Percentiles rank a stretch among this genome's conserved stretches.
phyloP scores from a whole-genome alignment of 2,888 invertebrate genomes.

The Oxystoma pomonae region DNA sequence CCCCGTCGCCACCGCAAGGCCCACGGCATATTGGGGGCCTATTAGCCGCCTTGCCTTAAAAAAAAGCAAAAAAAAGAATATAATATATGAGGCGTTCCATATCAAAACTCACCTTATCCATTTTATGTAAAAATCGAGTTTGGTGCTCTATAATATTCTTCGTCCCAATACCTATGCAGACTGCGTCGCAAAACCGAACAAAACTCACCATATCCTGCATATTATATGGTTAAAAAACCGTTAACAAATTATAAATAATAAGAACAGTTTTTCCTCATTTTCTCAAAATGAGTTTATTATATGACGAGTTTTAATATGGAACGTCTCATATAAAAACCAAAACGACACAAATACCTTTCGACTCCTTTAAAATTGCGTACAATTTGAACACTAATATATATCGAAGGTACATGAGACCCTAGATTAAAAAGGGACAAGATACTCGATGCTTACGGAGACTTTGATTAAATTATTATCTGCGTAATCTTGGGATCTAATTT shows the following conservation, averaged over 20 bases:
- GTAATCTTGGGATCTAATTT: too few relatives aligned
- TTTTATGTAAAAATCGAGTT: not conserved
- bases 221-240: not conserved
- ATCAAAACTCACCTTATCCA: not conserved
- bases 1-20: too few relatives aligned
- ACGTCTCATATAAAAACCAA: not conserved
- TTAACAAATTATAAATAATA: not conserved
- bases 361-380: too few relatives aligned
- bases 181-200: not conserved
- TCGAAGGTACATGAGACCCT: too few relatives aligned
- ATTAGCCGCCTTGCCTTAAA: too few relatives aligned
- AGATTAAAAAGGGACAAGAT: too few relatives aligned
- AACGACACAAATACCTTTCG: too few relatives aligned
- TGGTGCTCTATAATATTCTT: not conserved
- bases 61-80: too few relatives aligned
- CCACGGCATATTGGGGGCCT: too few relatives aligned
- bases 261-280: not conserved
- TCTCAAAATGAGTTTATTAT: not conserved
- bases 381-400: too few relatives aligned
- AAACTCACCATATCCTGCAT: not conserved
- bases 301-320: not conserved
- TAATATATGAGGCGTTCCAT: not conserved
- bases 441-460: too few relatives aligned
- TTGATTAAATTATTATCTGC: too few relatives aligned
- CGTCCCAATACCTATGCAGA: not conserved